phyloP scores from a whole-genome alignment of 2,113 vertebrate species.

The Chroicocephalus ridibundus region DNA sequence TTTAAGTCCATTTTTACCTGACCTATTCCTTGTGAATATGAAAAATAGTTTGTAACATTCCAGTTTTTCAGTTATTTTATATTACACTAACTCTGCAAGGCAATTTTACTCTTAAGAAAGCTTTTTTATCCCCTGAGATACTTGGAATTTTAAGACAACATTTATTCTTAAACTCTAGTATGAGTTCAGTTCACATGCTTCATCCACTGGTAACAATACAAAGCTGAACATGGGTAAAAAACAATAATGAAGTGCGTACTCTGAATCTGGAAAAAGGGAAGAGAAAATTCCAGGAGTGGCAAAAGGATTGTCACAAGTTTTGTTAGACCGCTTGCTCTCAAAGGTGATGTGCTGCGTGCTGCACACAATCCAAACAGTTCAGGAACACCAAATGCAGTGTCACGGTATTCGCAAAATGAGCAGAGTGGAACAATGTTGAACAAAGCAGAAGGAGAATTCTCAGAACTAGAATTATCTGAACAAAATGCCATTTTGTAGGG shows the following conservation, averaged over 20 bases:
- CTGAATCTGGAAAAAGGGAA: not conserved
- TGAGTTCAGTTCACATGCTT: not conserved
- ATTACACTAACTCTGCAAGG: not conserved
- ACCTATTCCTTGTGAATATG: not conserved
- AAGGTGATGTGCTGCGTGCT: not conserved
- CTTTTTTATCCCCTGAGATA: not conserved
- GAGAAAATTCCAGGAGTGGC: not conserved
- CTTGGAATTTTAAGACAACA: not conserved
- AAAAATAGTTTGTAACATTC: not conserved
- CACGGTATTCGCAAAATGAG: not conserved
- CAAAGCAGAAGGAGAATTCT: not conserved
- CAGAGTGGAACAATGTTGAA: not conserved
- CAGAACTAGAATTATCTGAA: not conserved
- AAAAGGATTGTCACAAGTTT: not conserved
- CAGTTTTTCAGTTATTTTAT: not conserved
- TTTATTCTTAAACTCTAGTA: not conserved
- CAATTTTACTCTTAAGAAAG: not conserved
- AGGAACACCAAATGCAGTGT: not conserved
- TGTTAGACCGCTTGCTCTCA: not conserved
- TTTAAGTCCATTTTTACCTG: not conserved
- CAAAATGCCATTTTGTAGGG: not conserved
- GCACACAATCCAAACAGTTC: not conserved
- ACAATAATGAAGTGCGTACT: rapidly evolving
- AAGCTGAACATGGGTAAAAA: not conserved
- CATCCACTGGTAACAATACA: not conserved